A percentile compares a stretch with the other conserved stretches of the same genome.
Conservation (phyloP, 2,113 vertebrate species). For the Taurulus bubalis region DNA sequence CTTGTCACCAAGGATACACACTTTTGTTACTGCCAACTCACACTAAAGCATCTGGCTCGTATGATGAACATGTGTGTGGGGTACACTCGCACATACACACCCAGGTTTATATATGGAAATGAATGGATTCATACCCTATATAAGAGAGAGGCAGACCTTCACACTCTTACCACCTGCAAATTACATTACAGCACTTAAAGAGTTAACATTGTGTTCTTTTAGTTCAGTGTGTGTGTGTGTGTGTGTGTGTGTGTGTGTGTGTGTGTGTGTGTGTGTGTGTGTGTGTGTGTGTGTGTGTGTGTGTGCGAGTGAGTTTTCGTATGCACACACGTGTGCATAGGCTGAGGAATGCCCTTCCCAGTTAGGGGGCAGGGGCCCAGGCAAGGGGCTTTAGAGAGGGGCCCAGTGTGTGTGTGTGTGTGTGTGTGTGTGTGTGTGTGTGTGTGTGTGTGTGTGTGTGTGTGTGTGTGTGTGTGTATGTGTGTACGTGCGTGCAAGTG, state of each 20-base stretch:
- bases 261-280: slow-evolving; percentile 72
- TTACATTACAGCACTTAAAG: slow-evolving; percentile 81
- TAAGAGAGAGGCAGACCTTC: slow-evolving; percentile 51
- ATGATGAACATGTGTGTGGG: slow-evolving; percentile 6
- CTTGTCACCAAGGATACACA: slow-evolving; percentile 77
- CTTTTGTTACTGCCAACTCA: slow-evolving; percentile 65
- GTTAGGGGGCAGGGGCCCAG: slow-evolving; percentile 74
- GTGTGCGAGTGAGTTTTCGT: slow-evolving; percentile 29
- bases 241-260: slow-evolving; percentile 68
- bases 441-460: slow-evolving; percentile 37
- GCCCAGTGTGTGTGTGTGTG: slow-evolving; percentile 47
- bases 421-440: slow-evolving; percentile 52
- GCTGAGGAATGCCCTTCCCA: slow-evolving; percentile 76
- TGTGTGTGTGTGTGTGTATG: slow-evolving; percentile 73
- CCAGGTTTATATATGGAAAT: slow-evolving; percentile 26
- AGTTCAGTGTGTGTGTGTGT: slow-evolving; percentile 38
- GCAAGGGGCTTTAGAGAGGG: slow-evolving; percentile 73
- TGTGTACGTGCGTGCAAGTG: slow-evolving; percentile 78
- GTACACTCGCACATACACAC: slow-evolving; percentile 16
- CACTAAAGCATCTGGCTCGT: slow-evolving; percentile 73
- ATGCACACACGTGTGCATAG: slow-evolving; percentile 54
- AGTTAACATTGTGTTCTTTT: slow-evolving; percentile 81
- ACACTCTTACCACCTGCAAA: slow-evolving; percentile 81
- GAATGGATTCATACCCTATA: slow-evolving; percentile 21
- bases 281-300: slow-evolving; percentile 26